Evolutionary conservation across 2,113 vertebrate genomes (phyloP).

Genomic region (Aplodontia rufa): DNA sequence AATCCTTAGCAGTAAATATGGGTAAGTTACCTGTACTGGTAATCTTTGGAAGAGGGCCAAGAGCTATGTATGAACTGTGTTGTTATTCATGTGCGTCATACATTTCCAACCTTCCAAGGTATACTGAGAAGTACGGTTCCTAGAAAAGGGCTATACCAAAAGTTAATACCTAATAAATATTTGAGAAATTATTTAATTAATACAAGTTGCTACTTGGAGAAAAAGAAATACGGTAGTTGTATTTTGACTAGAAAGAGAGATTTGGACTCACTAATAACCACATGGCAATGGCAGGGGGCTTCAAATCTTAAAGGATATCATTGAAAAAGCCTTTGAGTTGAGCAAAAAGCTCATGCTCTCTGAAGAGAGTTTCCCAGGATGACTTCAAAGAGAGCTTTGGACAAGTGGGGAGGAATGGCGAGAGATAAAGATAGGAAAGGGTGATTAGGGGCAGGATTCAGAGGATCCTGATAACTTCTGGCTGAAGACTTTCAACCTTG

Average conservation of each 20-base stretch:
- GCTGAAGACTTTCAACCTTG: not conserved
- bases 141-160: not conserved
- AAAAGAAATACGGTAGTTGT: not conserved
- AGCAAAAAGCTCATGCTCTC: not conserved
- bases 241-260: not conserved
- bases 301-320: not conserved
- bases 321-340: not conserved
- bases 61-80: not conserved
- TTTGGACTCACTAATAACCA: not conserved
- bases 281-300: not conserved
- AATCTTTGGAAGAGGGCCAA: constrained; percentile 41
- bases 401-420: not conserved
- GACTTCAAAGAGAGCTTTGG: not conserved
- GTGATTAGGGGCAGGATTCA: not conserved
- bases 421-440: not conserved
- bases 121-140: not conserved
- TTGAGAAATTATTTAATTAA: not conserved
- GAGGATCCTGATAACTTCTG: not conserved
- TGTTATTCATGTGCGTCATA: not conserved
- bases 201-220: not conserved
- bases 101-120: not conserved
- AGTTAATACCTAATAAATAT: not conserved
- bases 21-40: not conserved
- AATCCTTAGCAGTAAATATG: not conserved
- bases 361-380: not conserved